Evolutionary conservation across 1,140 invertebrate species (phyloP).

Genomic region (Aphaenogaster rudis): DNA sequence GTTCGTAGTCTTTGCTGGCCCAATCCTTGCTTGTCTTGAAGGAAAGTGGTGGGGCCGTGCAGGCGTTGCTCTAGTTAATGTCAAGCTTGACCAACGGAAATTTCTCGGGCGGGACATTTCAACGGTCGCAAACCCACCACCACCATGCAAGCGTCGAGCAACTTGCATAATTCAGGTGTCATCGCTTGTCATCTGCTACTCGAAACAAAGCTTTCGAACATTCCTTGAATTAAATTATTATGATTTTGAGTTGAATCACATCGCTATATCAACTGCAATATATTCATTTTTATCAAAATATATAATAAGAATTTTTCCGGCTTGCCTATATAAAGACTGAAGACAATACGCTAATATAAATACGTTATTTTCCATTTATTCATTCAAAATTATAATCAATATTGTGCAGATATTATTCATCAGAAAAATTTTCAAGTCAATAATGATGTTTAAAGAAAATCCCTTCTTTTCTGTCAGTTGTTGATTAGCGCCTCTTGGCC

Average conservation of each 20-base stretch:
- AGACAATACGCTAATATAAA: neutral
- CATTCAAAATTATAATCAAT: neutral
- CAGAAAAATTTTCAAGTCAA: neutral
- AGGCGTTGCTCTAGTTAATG: conserved; percentile 65
- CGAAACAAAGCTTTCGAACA: neutral
- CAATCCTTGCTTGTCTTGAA: conserved; percentile 32
- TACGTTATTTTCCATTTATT: neutral
- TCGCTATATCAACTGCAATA: neutral
- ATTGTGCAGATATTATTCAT: neutral
- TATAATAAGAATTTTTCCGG: neutral
- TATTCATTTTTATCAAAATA: neutral
- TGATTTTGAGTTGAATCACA: neutral
- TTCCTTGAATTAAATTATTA: neutral
- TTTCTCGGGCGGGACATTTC: conserved; percentile 25
- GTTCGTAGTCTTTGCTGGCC: conserved; percentile 1
- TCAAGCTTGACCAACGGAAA: conserved; percentile 37
- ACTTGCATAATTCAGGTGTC: conserved; percentile 28
- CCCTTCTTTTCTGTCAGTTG: neutral
- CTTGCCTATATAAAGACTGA: neutral
- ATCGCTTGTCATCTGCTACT: neutral
- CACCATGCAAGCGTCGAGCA: neutral
- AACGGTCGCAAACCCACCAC: conserved; percentile 57
- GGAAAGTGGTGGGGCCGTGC: conserved; percentile 40
- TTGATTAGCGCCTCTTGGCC: neutral
- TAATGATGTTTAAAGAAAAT: neutral